Evolutionary conservation across 2,888 invertebrate species (phyloP), one percentile per base, ranked within the genome.

Genomic region (Aphrophora alni): DNA sequence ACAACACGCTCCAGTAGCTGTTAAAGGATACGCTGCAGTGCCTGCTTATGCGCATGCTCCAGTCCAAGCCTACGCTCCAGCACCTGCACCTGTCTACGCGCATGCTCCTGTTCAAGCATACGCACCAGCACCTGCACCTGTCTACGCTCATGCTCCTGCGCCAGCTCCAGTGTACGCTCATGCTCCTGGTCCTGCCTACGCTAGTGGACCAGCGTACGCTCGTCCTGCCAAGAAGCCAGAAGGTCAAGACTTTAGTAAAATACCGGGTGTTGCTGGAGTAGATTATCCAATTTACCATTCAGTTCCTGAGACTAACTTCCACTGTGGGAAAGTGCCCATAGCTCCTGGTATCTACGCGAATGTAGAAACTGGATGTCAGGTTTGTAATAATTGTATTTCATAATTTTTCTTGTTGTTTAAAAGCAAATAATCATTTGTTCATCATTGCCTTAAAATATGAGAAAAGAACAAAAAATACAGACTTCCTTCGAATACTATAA

Each of bases 261-360:
- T 96, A 26, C 96, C 95, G 0, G 96, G 96, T 14, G 89, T 90
- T 0, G 92, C 96, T 0, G 96, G 96, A 0, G 92, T 94, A 0
- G 96, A 96, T 88, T 96, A 93, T 88, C 96, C 96, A 0, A 89
- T 95, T 77, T 95, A 93, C 88, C 94, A 94, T 87, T 89, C 90
- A 82, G 94, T 95, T 0, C 96, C 96, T 0, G 91, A 92, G 38
- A 96, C 96, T 24, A 91, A 92, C 84, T 96, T 96, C 89, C 93
- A 94, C 1, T 96, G 96, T 86, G 90, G 92, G 75, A 91, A 93
- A 85, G 95, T 96, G 59, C 95, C 96, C 0, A 93, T 93, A 25
- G 91, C 93, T 77, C 96, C 96, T 1, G 96, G 96, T 84, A 96
- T 96, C 93, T 96, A 96, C 87, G 96, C 96, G n/a, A 95, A 96